These are phyloP conservation scores for Epiblema foenella DNA, from an alignment of 2,888 invertebrate species.

Conservation along the genomic window DNA sequence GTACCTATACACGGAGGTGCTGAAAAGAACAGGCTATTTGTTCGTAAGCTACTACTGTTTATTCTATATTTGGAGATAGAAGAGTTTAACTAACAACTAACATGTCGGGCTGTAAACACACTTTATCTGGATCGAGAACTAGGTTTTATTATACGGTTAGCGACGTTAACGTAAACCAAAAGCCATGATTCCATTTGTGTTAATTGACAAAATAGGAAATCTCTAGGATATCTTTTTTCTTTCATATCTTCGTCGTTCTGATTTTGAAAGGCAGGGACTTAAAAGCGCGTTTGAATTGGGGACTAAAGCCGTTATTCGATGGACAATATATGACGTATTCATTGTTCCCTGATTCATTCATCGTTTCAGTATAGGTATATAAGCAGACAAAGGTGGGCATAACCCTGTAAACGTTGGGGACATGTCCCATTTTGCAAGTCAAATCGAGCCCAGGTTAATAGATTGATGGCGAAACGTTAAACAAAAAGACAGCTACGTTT, in stretches of 20 bases:
- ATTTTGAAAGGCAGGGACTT: background rate
- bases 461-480: background rate
- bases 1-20: conserved; percentile 8
- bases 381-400: background rate
- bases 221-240: background rate
- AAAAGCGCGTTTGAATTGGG: background rate
- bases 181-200: background rate
- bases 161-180: no score
- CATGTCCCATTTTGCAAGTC: background rate
- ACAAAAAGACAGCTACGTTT: background rate
- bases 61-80: conserved; percentile 14
- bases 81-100: background rate
- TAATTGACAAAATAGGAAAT: background rate
- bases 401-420: background rate
- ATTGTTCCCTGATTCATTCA: background rate
- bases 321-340: background rate
- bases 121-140: background rate
- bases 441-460: background rate
- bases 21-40: conserved; percentile 25
- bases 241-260: background rate
- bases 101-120: background rate
- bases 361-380: background rate
- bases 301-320: background rate
- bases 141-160: conserved; percentile 1
- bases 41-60: conserved; percentile 30